Percentiles rank a stretch among this genome's conserved stretches.
Evolutionary conservation across 1,140 invertebrate genomes (phyloP).

Genomic region (Sarcophaga peregrina): DNA sequence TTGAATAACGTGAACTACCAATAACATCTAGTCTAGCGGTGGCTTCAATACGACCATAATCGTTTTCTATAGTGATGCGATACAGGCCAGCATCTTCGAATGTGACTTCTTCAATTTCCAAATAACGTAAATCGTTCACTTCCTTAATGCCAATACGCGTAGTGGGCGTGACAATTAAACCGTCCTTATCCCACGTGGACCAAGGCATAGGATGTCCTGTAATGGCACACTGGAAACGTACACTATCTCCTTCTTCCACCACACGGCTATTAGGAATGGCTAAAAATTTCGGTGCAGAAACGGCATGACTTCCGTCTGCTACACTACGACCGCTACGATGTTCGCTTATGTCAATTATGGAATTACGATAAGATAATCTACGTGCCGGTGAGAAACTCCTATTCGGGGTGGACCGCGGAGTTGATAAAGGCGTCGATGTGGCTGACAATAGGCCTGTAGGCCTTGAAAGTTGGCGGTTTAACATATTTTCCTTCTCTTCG

Average conservation of each 20-base stretch:
- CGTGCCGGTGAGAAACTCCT: constrained; percentile 73
- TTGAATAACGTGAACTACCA: constrained; percentile 67
- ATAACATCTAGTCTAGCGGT: constrained; percentile 85
- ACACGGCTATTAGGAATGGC: constrained; percentile 87
- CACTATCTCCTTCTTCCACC: constrained; percentile 83
- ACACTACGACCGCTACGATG: constrained; percentile 48
- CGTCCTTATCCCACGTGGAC: constrained; percentile 85
- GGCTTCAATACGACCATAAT: constrained; percentile 83
- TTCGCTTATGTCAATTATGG: constrained; percentile 59
- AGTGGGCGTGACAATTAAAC: constrained; percentile 72
- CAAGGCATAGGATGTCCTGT: constrained; percentile 81
- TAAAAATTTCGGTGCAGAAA: constrained; percentile 83
- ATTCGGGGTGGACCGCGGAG: constrained; percentile 76
- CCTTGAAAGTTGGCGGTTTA: constrained; percentile 75
- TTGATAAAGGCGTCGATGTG: constrained; percentile 78
- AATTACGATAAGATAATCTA: constrained; percentile 57
- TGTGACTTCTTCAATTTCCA: constrained; percentile 83
- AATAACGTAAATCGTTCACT: constrained; percentile 78
- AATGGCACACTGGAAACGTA: constrained; percentile 82
- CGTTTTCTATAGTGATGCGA: constrained; percentile 82
- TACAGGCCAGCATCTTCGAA: constrained; percentile 85
- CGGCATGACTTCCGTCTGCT: constrained; percentile 68
- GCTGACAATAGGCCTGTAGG: constrained; percentile 75
- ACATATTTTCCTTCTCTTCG: constrained; percentile 81
- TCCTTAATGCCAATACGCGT: constrained; percentile 78